These are phyloP conservation scores for Heterotis niloticus DNA, from an alignment of 2,113 vertebrate genomes.

Conservation along the genomic window DNA sequence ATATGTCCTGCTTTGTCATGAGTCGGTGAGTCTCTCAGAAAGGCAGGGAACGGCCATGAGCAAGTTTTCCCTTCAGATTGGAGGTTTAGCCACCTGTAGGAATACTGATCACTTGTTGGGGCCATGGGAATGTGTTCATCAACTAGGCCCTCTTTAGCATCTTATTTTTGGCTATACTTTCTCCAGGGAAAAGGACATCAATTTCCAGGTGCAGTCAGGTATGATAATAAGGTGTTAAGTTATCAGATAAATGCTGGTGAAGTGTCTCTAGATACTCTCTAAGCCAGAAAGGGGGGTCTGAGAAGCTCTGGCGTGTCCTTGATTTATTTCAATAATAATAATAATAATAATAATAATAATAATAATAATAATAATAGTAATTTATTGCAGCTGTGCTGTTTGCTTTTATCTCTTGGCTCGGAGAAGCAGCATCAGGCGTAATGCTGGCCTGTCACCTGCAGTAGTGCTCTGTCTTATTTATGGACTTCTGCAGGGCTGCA, in stretches of 20 bases:
- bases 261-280: neutral
- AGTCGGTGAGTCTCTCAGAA: neutral
- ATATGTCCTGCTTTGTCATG: neutral
- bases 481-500: neutral
- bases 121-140: conserved; percentile 1
- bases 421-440: neutral
- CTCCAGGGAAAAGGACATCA: conserved; percentile 5
- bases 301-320: too few relatives aligned
- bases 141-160: conserved; percentile 1
- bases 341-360: too few relatives aligned
- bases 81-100: too few relatives aligned
- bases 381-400: conserved; percentile 49
- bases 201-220: conserved; percentile 8
- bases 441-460: neutral
- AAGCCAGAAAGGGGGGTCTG: too few relatives aligned
- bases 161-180: conserved; percentile 12
- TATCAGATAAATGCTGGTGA: conserved; percentile 9
- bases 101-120: neutral
- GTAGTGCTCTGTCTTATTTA: neutral
- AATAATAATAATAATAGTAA: neutral
- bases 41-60: neutral
- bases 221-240: neutral
- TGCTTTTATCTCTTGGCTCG: conserved; percentile 36
- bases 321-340: too few relatives aligned
- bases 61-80: too few relatives aligned